Base-by-base conservation (phyloP, 2,113 vertebrate genomes). In the Oriolus oriolus region DNA sequence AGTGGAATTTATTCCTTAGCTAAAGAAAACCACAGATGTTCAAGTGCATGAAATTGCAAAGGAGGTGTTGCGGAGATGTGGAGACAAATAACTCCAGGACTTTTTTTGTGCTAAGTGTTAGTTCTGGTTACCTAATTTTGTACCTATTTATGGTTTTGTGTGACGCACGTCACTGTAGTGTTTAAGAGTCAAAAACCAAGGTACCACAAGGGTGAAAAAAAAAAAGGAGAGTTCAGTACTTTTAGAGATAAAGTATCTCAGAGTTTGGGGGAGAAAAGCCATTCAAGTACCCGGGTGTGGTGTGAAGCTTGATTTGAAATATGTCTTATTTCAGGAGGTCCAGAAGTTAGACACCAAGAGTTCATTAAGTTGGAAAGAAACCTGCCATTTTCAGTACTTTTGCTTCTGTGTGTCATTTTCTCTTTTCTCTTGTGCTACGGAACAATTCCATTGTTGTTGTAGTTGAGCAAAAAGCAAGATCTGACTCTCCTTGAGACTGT, bases 1-100 rank as follows among this genome's bases (percentile, higher is more conserved):
- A 68, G 83, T 92, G 88, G 92, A 96, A 95, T 94, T 94, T 92
- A 89, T 96, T 95, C 89, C 92, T 90, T 78, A 86, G 86, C 90
- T 92, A 89, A 75, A 96, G 92, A 76, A 94, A 94, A 96, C 92
- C 95, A 97, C 96, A 97, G 96, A 96, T 97, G 96, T 96, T 96
- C 90, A 75, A 95, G 90, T 82, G 92, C 70, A 90, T 89, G 92
- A 95, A 95, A 94, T 97, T 94, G 95, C 95, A 96, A 95, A 87
- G 95, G 96, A 96, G 96, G 95, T 97, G 95, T 97, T 97, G 96
- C 90, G 85, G 93, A 96, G 96, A 96, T 96, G 95, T 96, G 90
- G 92, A 96, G 92, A 97, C 95, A 97, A 97, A 95, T 95, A 97
- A 94, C 56, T 93, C 53, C 69, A 82, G 50, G 64, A 96, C 59